A percentile compares a stretch with the other conserved stretches of the same genome.
Conservation (phyloP, 2,888 invertebrate species). For the Drosophila neonasuta region DNA sequence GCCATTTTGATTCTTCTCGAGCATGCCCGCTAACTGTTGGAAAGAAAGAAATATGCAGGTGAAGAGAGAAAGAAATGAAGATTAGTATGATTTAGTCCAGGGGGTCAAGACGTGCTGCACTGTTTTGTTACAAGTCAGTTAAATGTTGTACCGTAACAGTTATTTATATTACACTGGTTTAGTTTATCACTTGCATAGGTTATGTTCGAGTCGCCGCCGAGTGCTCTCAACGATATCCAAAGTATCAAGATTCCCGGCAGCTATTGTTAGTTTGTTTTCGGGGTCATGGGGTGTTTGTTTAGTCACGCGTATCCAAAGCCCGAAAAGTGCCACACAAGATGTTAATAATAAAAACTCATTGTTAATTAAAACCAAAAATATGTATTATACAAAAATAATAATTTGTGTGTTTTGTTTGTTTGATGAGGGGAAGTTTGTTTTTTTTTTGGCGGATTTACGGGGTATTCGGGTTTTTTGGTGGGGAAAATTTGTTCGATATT, state of each 20-base stretch:
- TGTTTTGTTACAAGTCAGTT: conserved; percentile 47
- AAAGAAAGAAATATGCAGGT: conserved; percentile 1
- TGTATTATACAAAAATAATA: conserved; percentile 25
- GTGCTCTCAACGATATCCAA: conserved; percentile 70
- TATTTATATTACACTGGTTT: conserved; percentile 46
- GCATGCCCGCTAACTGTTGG: conserved; percentile 73
- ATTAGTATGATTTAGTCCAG: conserved; percentile 28
- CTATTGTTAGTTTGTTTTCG: conserved; percentile 56
- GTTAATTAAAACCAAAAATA: conserved; percentile 50
- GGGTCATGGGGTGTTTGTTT: conserved; percentile 42
- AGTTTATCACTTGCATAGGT: conserved; percentile 74
- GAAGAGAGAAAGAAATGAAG: conserved; percentile 6
- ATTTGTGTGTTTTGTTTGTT: conserved; percentile 4
- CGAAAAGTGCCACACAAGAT: conserved; percentile 59
- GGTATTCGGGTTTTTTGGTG: conserved; percentile 21
- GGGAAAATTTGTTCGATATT: conserved; percentile 3
- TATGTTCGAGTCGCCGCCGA: conserved; percentile 62
- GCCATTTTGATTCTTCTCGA: conserved; percentile 56
- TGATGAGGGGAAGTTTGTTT: conserved; percentile 15
- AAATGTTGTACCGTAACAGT: conserved; percentile 43
- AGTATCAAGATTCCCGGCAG: conserved; percentile 69
- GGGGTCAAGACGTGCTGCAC: conserved; percentile 36
- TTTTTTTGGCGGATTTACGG: conserved; percentile 22
- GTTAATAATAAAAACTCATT: conserved; percentile 63
- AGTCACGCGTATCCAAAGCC: conserved; percentile 54